Evolutionary conservation across 2,888 invertebrate species (phyloP), one percentile per base, ranked within the genome.

Genomic region (Schrankia costaestrigalis): DNA sequence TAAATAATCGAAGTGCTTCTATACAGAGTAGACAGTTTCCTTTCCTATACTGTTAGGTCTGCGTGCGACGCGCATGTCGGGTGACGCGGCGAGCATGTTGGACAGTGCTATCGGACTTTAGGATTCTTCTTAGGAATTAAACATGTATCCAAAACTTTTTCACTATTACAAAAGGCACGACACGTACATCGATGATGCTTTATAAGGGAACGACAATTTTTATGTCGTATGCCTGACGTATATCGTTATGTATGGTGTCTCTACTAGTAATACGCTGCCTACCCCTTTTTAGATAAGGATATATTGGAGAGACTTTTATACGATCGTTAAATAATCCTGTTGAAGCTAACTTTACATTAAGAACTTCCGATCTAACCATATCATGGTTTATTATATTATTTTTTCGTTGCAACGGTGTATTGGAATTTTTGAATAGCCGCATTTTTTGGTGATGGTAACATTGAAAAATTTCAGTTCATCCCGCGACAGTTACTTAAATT

Each of bases 231-330:
- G 24, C 40, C 46, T 17, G 14, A 42, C 57, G 52, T 65, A 67
- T 69, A 67, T 70, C 62, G 69, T 72, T 65, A 72, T 79, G 69
- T 82, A 73, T 68, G 67, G 72, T 75, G 68, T 64, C 73, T 83
- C 74, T 78, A 72, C 63, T 56, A 71, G 56, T 74, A 80, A 72
- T 76, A 75, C 65, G 72, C 74, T 78, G 79, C 79, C 80, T 83
- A 83, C 74, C n/a, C n/a, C 63, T 81, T 83, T 84, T 84, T 83
- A 84, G 83, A 83, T 86, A 87, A 86, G 81, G 79, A 75, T 84
- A 80, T 85, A 86, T 79, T 81, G 78, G 77, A 87, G 82, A 85
- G 83, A 84, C 86, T 87, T 87, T 86, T 86, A 87, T 87, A 87
- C 86, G 82, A 85, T 78, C 78, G 86, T 87, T 86, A 82, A 83